Conservation (phyloP, 35 echinoderm and acorn worm species). For the Chiridota heheva region DNA sequence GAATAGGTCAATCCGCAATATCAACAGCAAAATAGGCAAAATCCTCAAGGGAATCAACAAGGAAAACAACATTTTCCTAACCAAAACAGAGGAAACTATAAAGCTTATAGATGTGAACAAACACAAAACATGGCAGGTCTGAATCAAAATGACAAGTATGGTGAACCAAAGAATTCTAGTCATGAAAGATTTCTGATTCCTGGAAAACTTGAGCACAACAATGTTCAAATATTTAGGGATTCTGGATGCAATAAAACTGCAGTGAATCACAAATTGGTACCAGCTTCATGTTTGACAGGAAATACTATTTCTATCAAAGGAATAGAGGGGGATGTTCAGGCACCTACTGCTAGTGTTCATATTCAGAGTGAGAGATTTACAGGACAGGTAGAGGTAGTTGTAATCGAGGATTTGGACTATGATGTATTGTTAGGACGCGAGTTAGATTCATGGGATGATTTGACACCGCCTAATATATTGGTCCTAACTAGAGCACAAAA, state of each 20-base stretch:
- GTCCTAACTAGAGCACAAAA: too few relatives aligned
- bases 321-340: background rate
- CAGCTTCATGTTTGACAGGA: background rate
- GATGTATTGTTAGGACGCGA: slow-evolving; percentile 2
- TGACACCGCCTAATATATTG: too few relatives aligned
- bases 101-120: too few relatives aligned
- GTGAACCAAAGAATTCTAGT: background rate
- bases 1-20: too few relatives aligned
- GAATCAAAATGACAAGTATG: background rate
- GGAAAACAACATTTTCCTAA: too few relatives aligned
- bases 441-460: too few relatives aligned
- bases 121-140: background rate
- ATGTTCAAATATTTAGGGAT: background rate
- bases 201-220: background rate
- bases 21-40: too few relatives aligned
- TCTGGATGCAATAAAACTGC: background rate
- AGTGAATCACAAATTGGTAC: background rate
- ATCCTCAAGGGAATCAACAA: too few relatives aligned
- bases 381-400: background rate
- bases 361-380: background rate
- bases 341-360: background rate
- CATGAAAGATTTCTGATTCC: background rate
- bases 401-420: background rate
- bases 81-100: too few relatives aligned
- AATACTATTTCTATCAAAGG: background rate